Base-by-base conservation (phyloP, 2,797 vertebrate genomes). In the Mus caroli region DNA sequence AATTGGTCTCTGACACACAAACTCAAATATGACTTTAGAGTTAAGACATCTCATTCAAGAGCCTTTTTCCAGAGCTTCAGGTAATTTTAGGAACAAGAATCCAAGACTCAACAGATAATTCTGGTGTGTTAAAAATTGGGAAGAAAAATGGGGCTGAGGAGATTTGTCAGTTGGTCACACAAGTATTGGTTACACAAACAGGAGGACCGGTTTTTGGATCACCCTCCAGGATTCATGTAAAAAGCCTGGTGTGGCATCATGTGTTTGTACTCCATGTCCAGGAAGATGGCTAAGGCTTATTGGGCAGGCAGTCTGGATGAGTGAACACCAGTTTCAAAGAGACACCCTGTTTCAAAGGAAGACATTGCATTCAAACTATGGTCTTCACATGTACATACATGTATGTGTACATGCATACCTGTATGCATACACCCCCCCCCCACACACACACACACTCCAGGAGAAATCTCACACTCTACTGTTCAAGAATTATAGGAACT, bases 401-500 rank as follows among this genome's bases (percentile, higher is more conserved):
- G 3, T 52, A 24, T 69, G 62, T 37, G 7, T 20, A 37, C 84
- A 69, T 19, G 31, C 3, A 50, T 50, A 85, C 40, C 28, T 50
- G 43, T 4, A 40, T 40, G 0, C 3, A 1, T 1, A 17, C 22
- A 40, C 10, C 22, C n/a, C 43, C 28, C 26, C 17, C 0, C 28
- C 6, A 17, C 20, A 40, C 10, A 2, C 20, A 24, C 2, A 40
- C 37, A 73, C n/a, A 58, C n/a, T 17, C 22, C 14, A 19, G 37
- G 58, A 60, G 50, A 95, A 60, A 88, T 82, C 82, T 82, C 46
- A 15, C 40, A 5, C 4, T 71, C 8, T 84, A 64, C 31, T 93
- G 22, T 87, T n/a, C 52, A 92, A 11, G 12, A 34, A 50, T 76
- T 60, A 79, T 20, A 67, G 92, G 31, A 77, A 79, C 84, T 95